Base-by-base conservation (phyloP, 2,888 invertebrate species). In the Notodromas monacha region DNA sequence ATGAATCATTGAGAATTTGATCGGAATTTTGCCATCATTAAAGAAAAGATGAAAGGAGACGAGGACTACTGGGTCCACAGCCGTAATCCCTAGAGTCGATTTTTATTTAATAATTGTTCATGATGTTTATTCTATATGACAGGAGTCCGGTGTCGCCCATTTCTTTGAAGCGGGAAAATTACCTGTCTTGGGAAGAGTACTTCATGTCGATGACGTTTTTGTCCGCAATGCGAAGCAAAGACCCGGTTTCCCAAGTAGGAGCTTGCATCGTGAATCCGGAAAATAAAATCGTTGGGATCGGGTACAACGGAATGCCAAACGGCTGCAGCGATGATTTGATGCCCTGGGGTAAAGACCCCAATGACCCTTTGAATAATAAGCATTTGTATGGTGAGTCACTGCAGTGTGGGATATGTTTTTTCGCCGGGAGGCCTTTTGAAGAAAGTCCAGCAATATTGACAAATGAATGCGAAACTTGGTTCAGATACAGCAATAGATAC, bases 241-340 rank as follows among this genome's bases (percentile, higher is more conserved):
- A 92, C 54, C 89, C 89, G 0, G 55, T 54, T 31, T 68, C 69
- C 3, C 84, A 89, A 59, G 84, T 84, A 12, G 92, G 92, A 3
- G 84, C 86, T 4, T 86, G 86, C 44, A 69, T 92, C 41, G 79
- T 86, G 1, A 74, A 79, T 43, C 48, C 58, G 15, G 65, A 70
- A 1, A 74, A 77, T 28, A 67, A 65, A 48, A 73, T 96, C 41
- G 69, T 96, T 28, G 77, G 77, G 13, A 60, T 81, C 35, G 92
- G 92, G 35, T 96, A 92, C 45, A 96, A 96, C 58, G 89, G 92
- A 2, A 77, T 92, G 68, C 92, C 92, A 0, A 60, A 52, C 34
- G 77, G 74, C 3, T 89, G 86, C 43, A 54, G 52, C 42, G 89
- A 92, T 49, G 70, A 81, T 45, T 54, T 58, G 12, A 72, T 86